phyloP scores from a whole-genome alignment of 2,797 vertebrate species.

The Borostomias antarcticus region DNA sequence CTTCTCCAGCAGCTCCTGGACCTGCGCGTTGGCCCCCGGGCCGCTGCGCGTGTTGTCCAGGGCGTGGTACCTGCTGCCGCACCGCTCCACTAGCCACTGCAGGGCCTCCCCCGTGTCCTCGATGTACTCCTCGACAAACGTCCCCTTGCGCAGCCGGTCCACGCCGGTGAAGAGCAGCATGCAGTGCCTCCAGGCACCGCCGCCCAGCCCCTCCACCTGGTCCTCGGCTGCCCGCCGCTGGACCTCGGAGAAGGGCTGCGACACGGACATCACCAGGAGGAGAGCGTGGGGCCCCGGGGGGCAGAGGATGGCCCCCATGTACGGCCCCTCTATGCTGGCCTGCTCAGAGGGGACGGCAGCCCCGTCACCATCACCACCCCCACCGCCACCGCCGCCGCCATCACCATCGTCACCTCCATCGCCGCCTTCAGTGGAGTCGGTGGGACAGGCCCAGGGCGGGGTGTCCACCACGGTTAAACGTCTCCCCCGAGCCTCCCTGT shows the following conservation, averaged over 20 bases:
- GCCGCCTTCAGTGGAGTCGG: constrained; percentile 27
- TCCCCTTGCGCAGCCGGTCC: constrained; percentile 70
- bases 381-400: constrained; percentile 40
- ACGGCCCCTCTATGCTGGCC: constrained; percentile 60
- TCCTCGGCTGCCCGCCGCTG: constrained; percentile 71
- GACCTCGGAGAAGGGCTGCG: constrained; percentile 69
- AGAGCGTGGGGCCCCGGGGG: constrained; percentile 76
- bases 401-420: constrained; percentile 28
- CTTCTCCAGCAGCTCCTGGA: constrained; percentile 77
- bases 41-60: constrained; percentile 73
- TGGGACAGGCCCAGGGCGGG: constrained; percentile 64
- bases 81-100: constrained; percentile 79
- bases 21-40: constrained; percentile 70
- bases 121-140: constrained; percentile 78
- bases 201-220: constrained; percentile 70
- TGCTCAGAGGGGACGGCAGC: background rate
- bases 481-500: constrained; percentile 66
- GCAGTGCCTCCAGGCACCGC: constrained; percentile 77
- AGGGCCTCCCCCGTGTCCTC: constrained; percentile 73
- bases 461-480: constrained; percentile 75
- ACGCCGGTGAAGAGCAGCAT: constrained; percentile 76
- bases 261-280: constrained; percentile 73
- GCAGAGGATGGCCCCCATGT: constrained; percentile 75
- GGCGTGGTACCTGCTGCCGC: constrained; percentile 78
- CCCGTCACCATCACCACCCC: constrained; percentile 11